These are phyloP conservation scores for Antedon mediterranea DNA, from an alignment of 53 echinoderm and acorn worm species.

Conservation along the genomic window DNA sequence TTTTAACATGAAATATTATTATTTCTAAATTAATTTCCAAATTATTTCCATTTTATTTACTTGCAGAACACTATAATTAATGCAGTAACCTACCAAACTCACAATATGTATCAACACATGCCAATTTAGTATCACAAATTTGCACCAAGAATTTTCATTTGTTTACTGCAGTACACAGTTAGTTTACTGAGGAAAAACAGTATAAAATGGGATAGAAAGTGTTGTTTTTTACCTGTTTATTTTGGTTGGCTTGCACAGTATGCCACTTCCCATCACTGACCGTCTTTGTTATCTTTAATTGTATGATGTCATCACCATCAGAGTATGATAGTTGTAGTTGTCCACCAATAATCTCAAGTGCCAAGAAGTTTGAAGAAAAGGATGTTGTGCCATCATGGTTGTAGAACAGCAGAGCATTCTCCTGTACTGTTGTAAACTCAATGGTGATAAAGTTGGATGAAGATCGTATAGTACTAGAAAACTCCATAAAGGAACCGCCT, in stretches of 20 bases:
- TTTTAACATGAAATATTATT: no score
- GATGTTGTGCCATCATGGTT: conserved; percentile 75
- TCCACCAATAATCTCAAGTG: conserved; percentile 59
- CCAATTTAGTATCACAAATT: no score
- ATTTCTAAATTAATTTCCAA: no score
- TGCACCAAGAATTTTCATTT: no score
- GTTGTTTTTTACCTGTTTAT: conserved; percentile 57
- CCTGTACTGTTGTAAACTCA: conserved; percentile 55
- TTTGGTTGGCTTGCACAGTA: conserved; percentile 49
- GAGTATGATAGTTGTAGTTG: conserved; percentile 53
- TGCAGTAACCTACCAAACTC: no score
- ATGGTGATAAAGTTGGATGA: conserved; percentile 39
- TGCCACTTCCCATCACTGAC: conserved; percentile 85
- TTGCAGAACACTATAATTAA: no score
- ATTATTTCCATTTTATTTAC: no score
- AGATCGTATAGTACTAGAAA: conserved; percentile 9
- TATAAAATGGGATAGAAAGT: no score
- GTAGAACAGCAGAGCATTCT: conserved; percentile 64
- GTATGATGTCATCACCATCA: conserved; percentile 36
- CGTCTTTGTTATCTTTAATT: conserved; percentile 28
- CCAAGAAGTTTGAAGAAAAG: conserved; percentile 44
- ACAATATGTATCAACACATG: no score
- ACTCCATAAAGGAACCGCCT: conserved; percentile 57
- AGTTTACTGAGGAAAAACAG: no score
- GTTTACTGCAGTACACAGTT: no score